phyloP scores from a whole-genome alignment of 2,797 vertebrate species.

The Acrossocheilus fasciatus region DNA sequence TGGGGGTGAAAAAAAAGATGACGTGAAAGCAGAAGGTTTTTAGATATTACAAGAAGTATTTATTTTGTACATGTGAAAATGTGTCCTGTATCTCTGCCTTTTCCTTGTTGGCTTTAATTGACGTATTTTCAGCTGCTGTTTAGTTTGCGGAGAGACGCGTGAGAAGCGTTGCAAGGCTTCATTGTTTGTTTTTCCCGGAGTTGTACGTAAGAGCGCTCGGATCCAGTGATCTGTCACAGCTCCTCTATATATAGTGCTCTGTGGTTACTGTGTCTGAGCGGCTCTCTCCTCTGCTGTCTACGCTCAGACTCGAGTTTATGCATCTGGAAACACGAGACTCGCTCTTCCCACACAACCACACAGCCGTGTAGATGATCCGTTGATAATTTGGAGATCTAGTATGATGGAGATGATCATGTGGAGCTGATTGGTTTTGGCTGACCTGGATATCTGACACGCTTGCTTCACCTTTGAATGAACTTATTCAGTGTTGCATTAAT shows the following conservation, averaged over 20 bases:
- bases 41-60: neutral
- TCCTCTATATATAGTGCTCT: slow-evolving; percentile 46
- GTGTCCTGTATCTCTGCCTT: neutral
- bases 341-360: neutral
- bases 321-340: slow-evolving; percentile 3
- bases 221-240: slow-evolving; percentile 42
- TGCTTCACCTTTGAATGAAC: slow-evolving; percentile 22
- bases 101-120: slow-evolving; percentile 19
- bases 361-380: neutral
- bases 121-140: neutral
- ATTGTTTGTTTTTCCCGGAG: slow-evolving; percentile 42
- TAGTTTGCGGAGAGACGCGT: neutral
- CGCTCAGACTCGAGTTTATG: slow-evolving; percentile 14
- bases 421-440: slow-evolving; percentile 25
- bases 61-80: neutral
- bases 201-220: slow-evolving; percentile 1
- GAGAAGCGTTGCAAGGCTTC: slow-evolving; percentile 10
- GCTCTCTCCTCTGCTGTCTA: slow-evolving; percentile 22
- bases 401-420: slow-evolving; percentile 15
- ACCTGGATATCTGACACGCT: neutral
- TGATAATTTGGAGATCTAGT: slow-evolving; percentile 14
- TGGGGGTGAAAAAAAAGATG: neutral
- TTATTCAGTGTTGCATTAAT: neutral
- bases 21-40: neutral
- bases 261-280: slow-evolving; percentile 42